Percentiles rank a stretch among this genome's conserved stretches.
Evolutionary conservation across 2,888 invertebrate species (phyloP).

Genomic region (Saturnia pavonia): DNA sequence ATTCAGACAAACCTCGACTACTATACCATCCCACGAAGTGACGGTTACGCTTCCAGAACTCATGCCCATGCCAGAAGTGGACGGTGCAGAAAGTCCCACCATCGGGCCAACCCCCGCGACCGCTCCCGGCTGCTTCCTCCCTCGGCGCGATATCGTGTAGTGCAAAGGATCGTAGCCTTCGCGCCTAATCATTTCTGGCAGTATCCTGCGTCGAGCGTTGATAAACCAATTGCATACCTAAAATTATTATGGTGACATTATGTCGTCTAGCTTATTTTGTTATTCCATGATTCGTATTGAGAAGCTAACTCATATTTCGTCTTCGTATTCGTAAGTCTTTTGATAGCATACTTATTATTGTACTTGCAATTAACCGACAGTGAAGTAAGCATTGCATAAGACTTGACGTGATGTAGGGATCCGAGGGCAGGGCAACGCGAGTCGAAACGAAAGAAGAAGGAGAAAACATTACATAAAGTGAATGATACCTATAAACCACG

Average conservation of each 20-base stretch:
- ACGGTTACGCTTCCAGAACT: conserved; percentile 52
- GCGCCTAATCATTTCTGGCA: conserved; percentile 95
- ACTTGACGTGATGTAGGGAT: no score
- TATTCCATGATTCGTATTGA: background rate
- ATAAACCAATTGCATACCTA: conserved; percentile 97
- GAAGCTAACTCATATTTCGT: background rate
- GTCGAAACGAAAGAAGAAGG: no score
- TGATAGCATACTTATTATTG: background rate
- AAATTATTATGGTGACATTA: background rate
- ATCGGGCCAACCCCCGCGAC: conserved; percentile 54
- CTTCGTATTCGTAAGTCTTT: background rate
- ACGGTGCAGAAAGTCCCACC: conserved; percentile 46
- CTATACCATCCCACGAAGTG: conserved; percentile 66
- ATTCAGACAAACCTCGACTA: conserved; percentile 55
- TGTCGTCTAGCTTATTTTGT: background rate
- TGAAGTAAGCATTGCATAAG: background rate
- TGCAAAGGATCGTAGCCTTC: conserved; percentile 95
- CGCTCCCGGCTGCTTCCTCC: conserved; percentile 85
- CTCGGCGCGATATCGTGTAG: conserved; percentile 94
- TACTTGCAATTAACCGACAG: background rate
- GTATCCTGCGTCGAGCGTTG: conserved; percentile 93
- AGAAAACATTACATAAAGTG: no score
- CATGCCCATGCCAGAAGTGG: conserved; percentile 49
- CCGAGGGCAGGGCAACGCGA: no score
- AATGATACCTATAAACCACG: no score